Conservation (phyloP, 2,888 invertebrate genomes). For the Pardosa pseudoannulata region DNA sequence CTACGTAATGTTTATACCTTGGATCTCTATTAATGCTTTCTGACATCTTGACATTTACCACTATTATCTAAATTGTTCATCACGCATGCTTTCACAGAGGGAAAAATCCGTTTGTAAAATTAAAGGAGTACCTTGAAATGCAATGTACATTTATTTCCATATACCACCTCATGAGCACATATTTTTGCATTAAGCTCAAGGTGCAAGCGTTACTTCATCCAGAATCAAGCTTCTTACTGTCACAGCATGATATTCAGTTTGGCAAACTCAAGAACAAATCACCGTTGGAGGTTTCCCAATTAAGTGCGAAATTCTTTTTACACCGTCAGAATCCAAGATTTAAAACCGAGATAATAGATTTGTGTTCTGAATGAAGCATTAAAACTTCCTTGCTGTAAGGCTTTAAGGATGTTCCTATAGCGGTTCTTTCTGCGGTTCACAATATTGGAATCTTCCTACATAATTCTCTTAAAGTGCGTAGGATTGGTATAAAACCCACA, state of each 20-base stretch:
- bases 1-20: too few relatives aligned
- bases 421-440: not conserved
- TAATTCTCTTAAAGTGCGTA: not conserved
- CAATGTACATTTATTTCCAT: not conserved
- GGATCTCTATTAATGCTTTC: too few relatives aligned
- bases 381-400: not conserved
- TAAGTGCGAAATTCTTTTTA: not conserved
- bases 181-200: not conserved
- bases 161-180: not conserved
- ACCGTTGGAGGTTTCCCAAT: not conserved
- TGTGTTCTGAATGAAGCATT: not conserved
- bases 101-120: too few relatives aligned
- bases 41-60: too few relatives aligned
- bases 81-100: too few relatives aligned
- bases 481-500: too few relatives aligned
- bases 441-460: not conserved
- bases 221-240: not conserved
- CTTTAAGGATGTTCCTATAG: not conserved
- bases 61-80: too few relatives aligned
- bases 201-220: not conserved
- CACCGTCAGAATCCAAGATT: not conserved
- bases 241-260: not conserved
- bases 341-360: not conserved
- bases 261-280: not conserved
- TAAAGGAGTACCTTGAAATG: too few relatives aligned